Conservation (phyloP, 2,113 vertebrate species). For the Lipotes vexillifer region DNA sequence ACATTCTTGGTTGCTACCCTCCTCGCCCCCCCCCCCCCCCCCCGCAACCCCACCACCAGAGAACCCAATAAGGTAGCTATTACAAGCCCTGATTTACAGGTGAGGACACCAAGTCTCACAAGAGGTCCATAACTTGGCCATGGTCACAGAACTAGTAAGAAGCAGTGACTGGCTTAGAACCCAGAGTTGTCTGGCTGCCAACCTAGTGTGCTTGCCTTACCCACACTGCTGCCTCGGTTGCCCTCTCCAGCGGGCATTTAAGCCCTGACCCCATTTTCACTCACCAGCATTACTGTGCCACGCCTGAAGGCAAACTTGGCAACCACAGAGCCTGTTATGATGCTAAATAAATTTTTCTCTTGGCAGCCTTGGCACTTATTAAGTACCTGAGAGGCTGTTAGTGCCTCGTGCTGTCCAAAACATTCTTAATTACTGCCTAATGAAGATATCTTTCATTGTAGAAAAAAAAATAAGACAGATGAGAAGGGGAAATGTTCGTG, state of each 20-base stretch:
- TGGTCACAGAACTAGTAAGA: neutral
- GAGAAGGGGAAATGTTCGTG: constrained; percentile 18
- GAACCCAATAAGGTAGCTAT: rapidly evolving
- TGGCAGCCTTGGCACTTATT: constrained; percentile 68
- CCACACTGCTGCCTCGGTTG: rapidly evolving
- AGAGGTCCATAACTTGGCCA: neutral
- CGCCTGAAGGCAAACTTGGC: constrained; percentile 28
- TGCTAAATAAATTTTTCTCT: constrained; percentile 73
- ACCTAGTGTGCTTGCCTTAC: rapidly evolving
- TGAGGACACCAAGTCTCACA: rapidly evolving
- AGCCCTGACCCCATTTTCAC: neutral
- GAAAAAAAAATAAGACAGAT: neutral
- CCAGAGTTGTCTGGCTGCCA: neutral
- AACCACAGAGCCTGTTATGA: constrained; percentile 17
- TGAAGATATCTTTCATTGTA: constrained; percentile 71
- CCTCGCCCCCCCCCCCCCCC: too few species aligned
- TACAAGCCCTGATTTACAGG: too few species aligned
- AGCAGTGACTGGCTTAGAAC: neutral
- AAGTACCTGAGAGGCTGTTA: constrained; percentile 73
- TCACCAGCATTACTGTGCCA: neutral
- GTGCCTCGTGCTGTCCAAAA: constrained; percentile 68
- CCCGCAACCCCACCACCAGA: too few species aligned
- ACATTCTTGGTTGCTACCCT: too few species aligned
- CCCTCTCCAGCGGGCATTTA: rapidly evolving
- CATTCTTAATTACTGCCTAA: constrained; percentile 75